Base-by-base conservation (phyloP, 1,140 invertebrate species). In the Procambarus clarkii region DNA sequence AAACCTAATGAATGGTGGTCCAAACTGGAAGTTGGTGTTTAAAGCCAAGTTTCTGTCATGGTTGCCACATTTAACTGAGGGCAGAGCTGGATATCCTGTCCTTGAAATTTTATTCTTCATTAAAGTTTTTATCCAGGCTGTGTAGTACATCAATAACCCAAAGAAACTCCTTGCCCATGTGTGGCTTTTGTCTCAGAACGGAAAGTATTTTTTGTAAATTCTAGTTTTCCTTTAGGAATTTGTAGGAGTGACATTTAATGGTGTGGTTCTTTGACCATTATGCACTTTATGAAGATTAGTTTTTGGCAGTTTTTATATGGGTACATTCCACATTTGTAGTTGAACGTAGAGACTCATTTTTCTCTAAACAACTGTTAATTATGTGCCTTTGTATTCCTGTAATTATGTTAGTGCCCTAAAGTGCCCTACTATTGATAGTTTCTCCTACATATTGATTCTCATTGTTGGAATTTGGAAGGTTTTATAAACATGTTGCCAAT, bases 341-440 rank as follows among this genome's bases (percentile, higher is more conserved):
- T 82, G 50, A 78, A 77, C 78, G 81, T 83, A 48, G 80, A 83
- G 80, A 83, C 81, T 90, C 81, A 76, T 82, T 84, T 54, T 89
- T 90, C 71, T 54, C 44, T 48, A 48, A 84, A 84, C 50, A 77
- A 90, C 88, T 80, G 78, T 90, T 86, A 44, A 86, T 86, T 90
- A 84, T 84, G 88, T 90, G 88, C 88, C 88, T 90, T 90, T 90
- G 86, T 90, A 90, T 83, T 82, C 64, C 82, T 82, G 48, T 77
- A 54, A 78, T 90, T 83, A 60, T 90, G 87, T 83, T 83, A 77
- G 74, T 78, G 74, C 50, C 74, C 74, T 48, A 76, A 90, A 90
- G 88, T 83, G 81, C 80, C 81, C 71, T 77, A 24, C 81, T 60
- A 84, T 90, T 90, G 58, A 90, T 83, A 78, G 71, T 77, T 81